Evolutionary conservation across 1,140 invertebrate genomes (phyloP), one percentile per base, ranked within the genome.

Genomic region (Solen grandis): DNA sequence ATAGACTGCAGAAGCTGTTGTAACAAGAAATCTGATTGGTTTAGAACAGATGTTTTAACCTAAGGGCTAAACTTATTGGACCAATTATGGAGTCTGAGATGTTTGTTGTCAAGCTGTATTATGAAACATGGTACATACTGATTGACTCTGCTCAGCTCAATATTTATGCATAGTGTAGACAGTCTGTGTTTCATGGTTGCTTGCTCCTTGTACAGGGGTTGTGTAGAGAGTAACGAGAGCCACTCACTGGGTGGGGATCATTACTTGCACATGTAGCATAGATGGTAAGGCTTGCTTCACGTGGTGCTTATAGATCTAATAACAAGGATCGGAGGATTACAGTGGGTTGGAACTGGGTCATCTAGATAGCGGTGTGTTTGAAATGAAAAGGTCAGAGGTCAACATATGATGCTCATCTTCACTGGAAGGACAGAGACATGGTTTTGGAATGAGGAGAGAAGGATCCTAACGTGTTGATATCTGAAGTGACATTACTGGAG

Each of bases 41-140:
- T 29, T 13, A 36, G 35, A 19, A 68, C 22, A 69, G 75, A 69
- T 78, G 38, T 4, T 33, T 68, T 29, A 54, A 63, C 63, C 29
- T 54, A n/a, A 69, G 54, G 52, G 38, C 60, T 52, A 54, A 36
- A 52, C 25, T 72, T 62, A 55, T 63, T 80, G 77, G 68, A 62
- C 68, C 73, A 76, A 73, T 70, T 80, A 80, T 55, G 68, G 77
- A 80, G 77, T 65, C 77, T 63, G 77, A 80, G 77, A 70, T 52
- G 50, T 16, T 73, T 54, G 59, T 70, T 69, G 66, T 80, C 33
- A 73, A 16, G 46, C 68, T 62, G 19, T 19, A 33, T 66, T 68
- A 59, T 35, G 36, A 66, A 68, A 68, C 46, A 38, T 35, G 57
- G 29, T 36, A 52, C 52, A 57, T 22, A 57, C 52, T 29, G 66